A percentile compares a stretch with the other conserved stretches of the same genome.
phyloP scores from a whole-genome alignment of 2,797 vertebrate genomes.

The Hirundo rustica region DNA sequence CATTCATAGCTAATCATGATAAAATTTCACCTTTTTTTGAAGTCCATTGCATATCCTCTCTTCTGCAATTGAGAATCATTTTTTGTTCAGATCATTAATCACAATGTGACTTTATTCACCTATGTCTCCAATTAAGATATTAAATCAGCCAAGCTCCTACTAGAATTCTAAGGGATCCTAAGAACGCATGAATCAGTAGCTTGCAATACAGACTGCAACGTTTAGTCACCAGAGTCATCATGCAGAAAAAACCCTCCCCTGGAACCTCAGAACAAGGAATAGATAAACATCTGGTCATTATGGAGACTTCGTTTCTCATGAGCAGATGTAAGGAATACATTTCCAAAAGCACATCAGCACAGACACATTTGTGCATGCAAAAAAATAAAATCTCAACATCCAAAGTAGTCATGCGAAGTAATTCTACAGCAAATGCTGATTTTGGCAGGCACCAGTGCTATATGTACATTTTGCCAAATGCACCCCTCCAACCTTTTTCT shows the following conservation, averaged over 20 bases:
- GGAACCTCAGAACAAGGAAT: neutral
- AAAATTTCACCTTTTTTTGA: neutral
- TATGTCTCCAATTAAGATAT: neutral
- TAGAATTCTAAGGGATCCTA: neutral
- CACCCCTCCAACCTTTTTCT: neutral
- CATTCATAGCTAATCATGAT: neutral
- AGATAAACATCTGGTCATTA: conserved; percentile 8
- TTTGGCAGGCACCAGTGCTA: conserved; percentile 4
- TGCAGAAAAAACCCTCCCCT: neutral
- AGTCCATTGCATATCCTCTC: neutral
- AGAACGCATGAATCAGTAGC: neutral
- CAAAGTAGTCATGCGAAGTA: neutral
- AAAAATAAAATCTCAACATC: neutral
- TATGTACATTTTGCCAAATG: neutral
- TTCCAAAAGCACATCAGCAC: neutral
- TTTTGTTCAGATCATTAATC: neutral
- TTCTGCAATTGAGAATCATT: neutral
- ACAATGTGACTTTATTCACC: neutral
- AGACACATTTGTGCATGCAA: neutral
- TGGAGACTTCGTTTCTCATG: neutral
- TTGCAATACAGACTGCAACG: neutral
- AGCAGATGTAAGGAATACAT: neutral
- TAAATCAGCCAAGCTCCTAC: neutral
- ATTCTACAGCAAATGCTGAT: conserved; percentile 22
- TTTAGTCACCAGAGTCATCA: neutral